Percentiles rank a stretch among this genome's conserved stretches.
Evolutionary conservation across 2,888 invertebrate species (phyloP).

Genomic region (Nasonovia ribisnigri): DNA sequence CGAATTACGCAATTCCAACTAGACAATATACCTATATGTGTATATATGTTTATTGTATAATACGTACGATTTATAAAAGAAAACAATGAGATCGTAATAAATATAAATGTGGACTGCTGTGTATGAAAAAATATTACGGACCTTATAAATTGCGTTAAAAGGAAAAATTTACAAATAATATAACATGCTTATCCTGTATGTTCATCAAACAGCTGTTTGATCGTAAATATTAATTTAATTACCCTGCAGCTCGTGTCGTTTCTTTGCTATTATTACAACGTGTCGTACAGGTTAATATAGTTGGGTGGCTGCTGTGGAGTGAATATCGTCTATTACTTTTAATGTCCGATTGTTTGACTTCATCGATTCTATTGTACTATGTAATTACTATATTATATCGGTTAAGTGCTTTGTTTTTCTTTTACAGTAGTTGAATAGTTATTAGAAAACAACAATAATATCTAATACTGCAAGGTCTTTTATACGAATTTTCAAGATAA

Average conservation of each 20-base stretch:
- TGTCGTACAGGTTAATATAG: not conserved
- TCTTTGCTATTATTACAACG: not conserved
- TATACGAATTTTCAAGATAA: not conserved
- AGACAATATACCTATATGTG: not conserved
- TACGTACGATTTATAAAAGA: not conserved
- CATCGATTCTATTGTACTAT: not conserved
- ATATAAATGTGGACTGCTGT: not conserved
- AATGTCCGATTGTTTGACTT: conserved; percentile 50
- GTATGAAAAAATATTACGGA: not conserved
- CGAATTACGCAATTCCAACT: conserved; percentile 28
- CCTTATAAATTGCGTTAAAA: not conserved
- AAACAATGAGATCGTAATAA: not conserved
- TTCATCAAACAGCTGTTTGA: conserved; percentile 39
- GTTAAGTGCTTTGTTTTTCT: conserved; percentile 26
- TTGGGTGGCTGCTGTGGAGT: not conserved
- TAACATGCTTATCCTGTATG: conserved; percentile 20
- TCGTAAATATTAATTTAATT: conserved; percentile 56
- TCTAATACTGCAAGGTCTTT: conserved; percentile 5
- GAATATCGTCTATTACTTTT: conserved; percentile 44
- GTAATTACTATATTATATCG: conserved; percentile 6
- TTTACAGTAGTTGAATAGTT: not conserved
- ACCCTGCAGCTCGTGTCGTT: not conserved
- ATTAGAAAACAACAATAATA: not conserved
- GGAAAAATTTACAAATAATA: not conserved
- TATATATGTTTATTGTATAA: not conserved